Percentiles rank a stretch among this genome's conserved stretches.
phyloP scores from a whole-genome alignment of 2,113 vertebrate genomes.

The Apodemus sylvaticus region DNA sequence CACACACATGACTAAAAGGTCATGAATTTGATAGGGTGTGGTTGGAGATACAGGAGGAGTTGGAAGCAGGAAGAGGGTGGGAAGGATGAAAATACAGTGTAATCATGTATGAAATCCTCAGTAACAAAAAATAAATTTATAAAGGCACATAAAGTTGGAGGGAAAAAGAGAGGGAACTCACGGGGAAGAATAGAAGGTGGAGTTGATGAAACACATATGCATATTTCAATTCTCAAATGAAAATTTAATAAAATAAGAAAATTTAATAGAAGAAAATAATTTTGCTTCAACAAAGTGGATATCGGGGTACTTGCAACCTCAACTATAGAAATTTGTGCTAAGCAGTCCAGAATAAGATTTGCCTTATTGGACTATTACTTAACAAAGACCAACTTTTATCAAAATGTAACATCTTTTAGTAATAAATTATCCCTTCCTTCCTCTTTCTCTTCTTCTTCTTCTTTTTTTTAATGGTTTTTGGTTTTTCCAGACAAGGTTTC shows the following conservation, averaged over 20 bases:
- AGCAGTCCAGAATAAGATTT: neutral
- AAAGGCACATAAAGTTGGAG: neutral
- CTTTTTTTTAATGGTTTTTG: too few species aligned
- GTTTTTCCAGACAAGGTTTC: too few species aligned
- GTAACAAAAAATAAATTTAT: neutral
- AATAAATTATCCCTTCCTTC: neutral
- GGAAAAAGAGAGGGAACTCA: neutral
- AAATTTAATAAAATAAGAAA: neutral
- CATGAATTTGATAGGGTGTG: neutral
- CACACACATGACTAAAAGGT: neutral
- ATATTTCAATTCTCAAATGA: neutral
- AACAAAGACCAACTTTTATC: neutral
- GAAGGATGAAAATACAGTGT: neutral
- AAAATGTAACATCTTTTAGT: slow-evolving; percentile 19
- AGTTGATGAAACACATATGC: neutral
- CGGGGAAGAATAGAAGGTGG: neutral
- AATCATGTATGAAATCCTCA: neutral
- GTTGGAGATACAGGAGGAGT: neutral
- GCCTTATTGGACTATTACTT: neutral
- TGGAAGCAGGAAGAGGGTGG: neutral
- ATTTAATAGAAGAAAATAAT: neutral
- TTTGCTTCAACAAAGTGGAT: slow-evolving; percentile 37
- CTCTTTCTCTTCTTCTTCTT: too few species aligned
- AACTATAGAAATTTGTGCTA: slow-evolving; percentile 21
- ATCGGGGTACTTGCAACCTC: neutral